Evolutionary conservation across 2,113 vertebrate genomes (phyloP), one percentile per base, ranked within the genome.

Genomic region (Mormyrus iriodes): DNA sequence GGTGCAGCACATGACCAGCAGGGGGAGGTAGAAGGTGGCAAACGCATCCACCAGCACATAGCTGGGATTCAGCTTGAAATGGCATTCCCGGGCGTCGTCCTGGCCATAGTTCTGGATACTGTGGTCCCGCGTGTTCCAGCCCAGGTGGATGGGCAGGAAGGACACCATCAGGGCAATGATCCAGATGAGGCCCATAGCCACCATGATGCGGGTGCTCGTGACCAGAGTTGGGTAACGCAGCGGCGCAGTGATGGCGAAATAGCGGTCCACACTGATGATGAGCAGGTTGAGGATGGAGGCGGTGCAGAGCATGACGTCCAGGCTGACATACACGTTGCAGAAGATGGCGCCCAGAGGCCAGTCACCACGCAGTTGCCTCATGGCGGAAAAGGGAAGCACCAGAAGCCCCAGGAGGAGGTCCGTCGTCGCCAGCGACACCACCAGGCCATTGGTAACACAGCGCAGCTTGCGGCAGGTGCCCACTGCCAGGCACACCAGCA

Each of bases 221-320:
- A 99, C 95, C 69, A 98, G 88, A 53, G 96, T 95, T 2, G 93
- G 58, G 89, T 99, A 99, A 55, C 96, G 97, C 12, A 99, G 95
- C 0, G 98, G 98, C 76, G 95, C 95, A 0, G 97, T 99, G 90
- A 99, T 95, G 0, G 97, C 98, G 0, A 97, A 95, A 95, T 99
- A 99, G 61, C 98, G 97, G 92, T 99, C 98, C 1, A 99, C 94
- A 88, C 98, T 99, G 93, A 99, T 99, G 94, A 97, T 94, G 90
- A 99, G 95, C 51, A 99, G 97, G 89, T 98, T 98, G 90, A 99
- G 97, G 91, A 99, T 99, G 92, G 98, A 99, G 87, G 98, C 98
- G 0, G 98, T 99, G 94, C 97, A 99, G 51, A 99, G 94, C 98
- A 99, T 99, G 91, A 99, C 97, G 0, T 99, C 98, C 94, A 99